Percentiles rank a stretch among this genome's conserved stretches.
phyloP scores from a whole-genome alignment of 1,140 invertebrate genomes.

The Drosophila insularis region DNA sequence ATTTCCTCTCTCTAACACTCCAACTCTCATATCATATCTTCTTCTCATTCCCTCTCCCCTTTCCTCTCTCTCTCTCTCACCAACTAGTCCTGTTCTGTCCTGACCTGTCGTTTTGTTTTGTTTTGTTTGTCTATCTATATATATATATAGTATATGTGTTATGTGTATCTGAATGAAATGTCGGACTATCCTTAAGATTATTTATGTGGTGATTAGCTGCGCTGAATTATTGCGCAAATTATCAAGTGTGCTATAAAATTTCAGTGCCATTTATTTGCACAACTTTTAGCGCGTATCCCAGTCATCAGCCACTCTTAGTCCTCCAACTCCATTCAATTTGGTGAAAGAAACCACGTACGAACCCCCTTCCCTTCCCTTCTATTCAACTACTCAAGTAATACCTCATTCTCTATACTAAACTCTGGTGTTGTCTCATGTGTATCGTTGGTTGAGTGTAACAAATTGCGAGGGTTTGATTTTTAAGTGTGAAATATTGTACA shows the following conservation, averaged over 20 bases:
- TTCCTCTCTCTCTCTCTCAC: slow-evolving; percentile 32
- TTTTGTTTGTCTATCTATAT: slow-evolving; percentile 8
- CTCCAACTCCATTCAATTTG: neutral
- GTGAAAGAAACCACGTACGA: neutral
- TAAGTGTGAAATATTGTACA: slow-evolving; percentile 59
- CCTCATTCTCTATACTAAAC: slow-evolving; percentile 15
- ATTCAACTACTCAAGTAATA: slow-evolving; percentile 11
- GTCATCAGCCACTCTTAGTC: slow-evolving; percentile 8
- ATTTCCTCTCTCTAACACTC: slow-evolving; percentile 5
- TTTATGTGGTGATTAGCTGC: slow-evolving; percentile 79
- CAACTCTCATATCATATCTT: neutral
- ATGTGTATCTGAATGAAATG: slow-evolving; percentile 35
- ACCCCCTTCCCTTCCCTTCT: neutral
- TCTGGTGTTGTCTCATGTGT: slow-evolving; percentile 56
- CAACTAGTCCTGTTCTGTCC: slow-evolving; percentile 29
- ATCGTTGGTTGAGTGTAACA: slow-evolving; percentile 61
- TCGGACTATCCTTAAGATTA: slow-evolving; percentile 67
- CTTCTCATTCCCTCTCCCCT: slow-evolving; percentile 16
- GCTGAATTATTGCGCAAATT: slow-evolving; percentile 78
- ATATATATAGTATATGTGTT: slow-evolving; percentile 33
- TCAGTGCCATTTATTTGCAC: slow-evolving; percentile 70
- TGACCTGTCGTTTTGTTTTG: slow-evolving; percentile 9
- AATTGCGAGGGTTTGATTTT: slow-evolving; percentile 68
- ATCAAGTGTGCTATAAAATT: slow-evolving; percentile 81
- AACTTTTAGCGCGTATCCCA: slow-evolving; percentile 61